Base-by-base conservation (phyloP, 2,797 vertebrate genomes). In the Channallabes apus region DNA sequence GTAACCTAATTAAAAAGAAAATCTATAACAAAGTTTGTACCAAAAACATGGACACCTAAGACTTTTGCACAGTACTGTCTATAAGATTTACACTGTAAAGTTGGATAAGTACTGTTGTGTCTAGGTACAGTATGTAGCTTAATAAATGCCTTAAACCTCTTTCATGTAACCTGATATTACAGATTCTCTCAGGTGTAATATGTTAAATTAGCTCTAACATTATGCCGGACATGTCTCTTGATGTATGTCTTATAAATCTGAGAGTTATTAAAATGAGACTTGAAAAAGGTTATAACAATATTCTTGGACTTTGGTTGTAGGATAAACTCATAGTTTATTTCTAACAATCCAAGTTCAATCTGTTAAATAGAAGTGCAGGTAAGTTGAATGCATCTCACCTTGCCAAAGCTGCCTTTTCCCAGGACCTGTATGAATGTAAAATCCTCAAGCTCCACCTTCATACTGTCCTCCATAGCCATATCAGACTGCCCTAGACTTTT, bases 371-470 rank as follows among this genome's bases (percentile, higher is more conserved):
- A 17, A 24, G 24, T 51, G 17, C 18, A 17, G 41, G 58, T 73
- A 46, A 67, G 14, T 1, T 41, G 9, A 62, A 20, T 41, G 12
- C 27, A 29, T 27, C 96, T 93, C 91, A 99, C 98, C 97, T 99
- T 99, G 90, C 98, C 98, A 90, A 99, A 99, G 91, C 98, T 99
- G 89, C 98, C 98, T 84, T 99, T 99, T 64, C 98, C 98, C 67
- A 99, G 88, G 0, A 99, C 97, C 87, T 98, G 96, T 84, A 99
- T 94, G 90, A 99, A 99, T 0, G 95, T 96, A 86, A 99, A 97
- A 91, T 98, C 95, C 41, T 96, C 91, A 72, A 99, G 95, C 41
- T 96, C 96, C 12, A 97, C 91, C 5, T 87, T 91, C 56, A 90
- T 89, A 11, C 61, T 46, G 29, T 90, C 83, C 15, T 82, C 84